phyloP scores from a whole-genome alignment of 2,113 vertebrate genomes.

The Ptychochromis oligacanthus region DNA sequence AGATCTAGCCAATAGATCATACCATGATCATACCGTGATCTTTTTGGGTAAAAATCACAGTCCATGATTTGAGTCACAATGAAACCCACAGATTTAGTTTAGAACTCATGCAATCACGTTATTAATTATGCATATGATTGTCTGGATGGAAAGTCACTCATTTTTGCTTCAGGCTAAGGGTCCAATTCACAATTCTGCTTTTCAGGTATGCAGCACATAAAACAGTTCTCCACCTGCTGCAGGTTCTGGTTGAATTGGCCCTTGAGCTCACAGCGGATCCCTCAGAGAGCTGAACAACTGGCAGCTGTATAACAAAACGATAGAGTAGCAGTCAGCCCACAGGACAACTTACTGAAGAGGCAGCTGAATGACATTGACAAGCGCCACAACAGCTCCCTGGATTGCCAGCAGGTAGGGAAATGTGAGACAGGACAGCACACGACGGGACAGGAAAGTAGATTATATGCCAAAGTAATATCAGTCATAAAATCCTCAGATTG shows the following conservation, averaged over 20 bases:
- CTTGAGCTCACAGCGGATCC: neutral
- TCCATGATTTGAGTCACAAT: neutral
- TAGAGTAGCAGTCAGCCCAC: neutral
- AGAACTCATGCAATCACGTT: neutral
- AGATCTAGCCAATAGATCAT: neutral
- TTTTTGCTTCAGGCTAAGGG: neutral
- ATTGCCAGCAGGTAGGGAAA: neutral
- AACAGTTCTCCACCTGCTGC: neutral
- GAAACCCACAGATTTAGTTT: neutral
- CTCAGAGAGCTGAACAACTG: neutral
- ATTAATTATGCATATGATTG: neutral
- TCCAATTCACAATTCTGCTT: neutral
- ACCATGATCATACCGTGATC: no score
- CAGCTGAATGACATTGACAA: neutral
- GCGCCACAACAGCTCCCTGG: neutral
- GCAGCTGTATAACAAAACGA: neutral
- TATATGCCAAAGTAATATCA: neutral
- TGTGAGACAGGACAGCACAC: neutral
- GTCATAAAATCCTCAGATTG: neutral
- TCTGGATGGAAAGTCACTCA: neutral
- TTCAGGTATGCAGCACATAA: neutral
- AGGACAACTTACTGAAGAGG: neutral
- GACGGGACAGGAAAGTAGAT: neutral
- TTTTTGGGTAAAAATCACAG: no score
- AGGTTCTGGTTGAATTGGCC: neutral